Conservation (phyloP, 1,140 invertebrate genomes). For the Choristoneura fumiferana region DNA sequence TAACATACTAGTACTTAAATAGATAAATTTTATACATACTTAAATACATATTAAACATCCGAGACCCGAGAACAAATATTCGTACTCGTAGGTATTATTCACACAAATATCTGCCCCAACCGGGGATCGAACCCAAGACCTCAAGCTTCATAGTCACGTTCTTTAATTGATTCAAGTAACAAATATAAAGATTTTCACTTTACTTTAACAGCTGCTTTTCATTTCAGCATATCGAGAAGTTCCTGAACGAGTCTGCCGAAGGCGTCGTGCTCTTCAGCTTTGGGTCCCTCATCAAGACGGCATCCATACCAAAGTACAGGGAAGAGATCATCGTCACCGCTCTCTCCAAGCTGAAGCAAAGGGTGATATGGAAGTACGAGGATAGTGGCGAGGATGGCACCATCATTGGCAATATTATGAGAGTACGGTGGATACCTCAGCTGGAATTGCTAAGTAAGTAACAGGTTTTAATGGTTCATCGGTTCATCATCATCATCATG, state of each 20-base stretch:
- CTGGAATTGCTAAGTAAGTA: conserved; percentile 79
- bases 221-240: conserved; percentile 81
- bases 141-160: too few species aligned
- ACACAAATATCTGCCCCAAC: too few species aligned
- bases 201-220: too few species aligned
- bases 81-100: too few species aligned
- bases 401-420: conserved; percentile 58
- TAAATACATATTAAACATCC: too few species aligned
- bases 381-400: conserved; percentile 65
- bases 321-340: conserved; percentile 71
- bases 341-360: conserved; percentile 78
- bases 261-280: conserved; percentile 84
- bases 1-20: too few species aligned
- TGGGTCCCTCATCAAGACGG: conserved; percentile 80
- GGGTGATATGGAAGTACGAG: conserved; percentile 85
- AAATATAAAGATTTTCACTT: too few species aligned
- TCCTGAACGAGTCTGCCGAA: conserved; percentile 81
- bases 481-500: too few species aligned
- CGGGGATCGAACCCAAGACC: too few species aligned
- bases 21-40: too few species aligned
- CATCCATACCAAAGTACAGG: conserved; percentile 68
- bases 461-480: background rate
- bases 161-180: too few species aligned
- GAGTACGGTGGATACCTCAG: conserved; percentile 82
- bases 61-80: too few species aligned